phyloP scores from a whole-genome alignment of 2,888 invertebrate genomes.

The Microchrysa polita region DNA sequence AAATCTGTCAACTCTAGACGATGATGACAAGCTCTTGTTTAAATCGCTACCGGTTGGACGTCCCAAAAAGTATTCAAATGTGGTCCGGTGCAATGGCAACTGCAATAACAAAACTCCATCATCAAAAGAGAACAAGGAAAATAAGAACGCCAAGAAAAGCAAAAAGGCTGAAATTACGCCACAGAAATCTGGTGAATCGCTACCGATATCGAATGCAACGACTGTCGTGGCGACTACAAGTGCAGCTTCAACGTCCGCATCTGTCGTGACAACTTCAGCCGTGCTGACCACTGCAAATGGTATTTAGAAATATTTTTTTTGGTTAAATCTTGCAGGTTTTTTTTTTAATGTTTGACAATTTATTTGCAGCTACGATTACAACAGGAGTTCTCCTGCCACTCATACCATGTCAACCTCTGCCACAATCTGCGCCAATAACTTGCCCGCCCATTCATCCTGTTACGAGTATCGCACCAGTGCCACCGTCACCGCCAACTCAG shows the following conservation, averaged over 20 bases:
- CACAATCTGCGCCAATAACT: not conserved
- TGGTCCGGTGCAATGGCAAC: not conserved
- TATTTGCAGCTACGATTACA: slow-evolving; percentile 42
- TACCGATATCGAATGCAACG: not conserved
- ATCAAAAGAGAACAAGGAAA: not conserved
- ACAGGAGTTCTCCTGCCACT: slow-evolving; percentile 46
- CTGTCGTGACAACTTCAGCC: not conserved
- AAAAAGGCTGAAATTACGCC: not conserved
- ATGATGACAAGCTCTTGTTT: slow-evolving; percentile 38
- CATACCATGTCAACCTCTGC: slow-evolving; percentile 36
- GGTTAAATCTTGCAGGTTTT: too few species aligned
- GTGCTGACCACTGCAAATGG: slow-evolving; percentile 1
- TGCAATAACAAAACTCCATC: not conserved
- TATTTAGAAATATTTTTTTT: not conserved
- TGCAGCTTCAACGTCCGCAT: not conserved
- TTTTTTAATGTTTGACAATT: not conserved
- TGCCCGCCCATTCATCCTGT: not conserved
- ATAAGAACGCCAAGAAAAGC: slow-evolving; percentile 14
- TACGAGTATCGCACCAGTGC: not conserved
- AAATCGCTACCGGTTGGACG: slow-evolving; percentile 44
- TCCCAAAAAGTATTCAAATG: slow-evolving; percentile 45
- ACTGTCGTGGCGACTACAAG: not conserved
- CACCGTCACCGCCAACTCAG: not conserved
- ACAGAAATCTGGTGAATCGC: not conserved
- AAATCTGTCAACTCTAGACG: slow-evolving; percentile 45